Evolutionary conservation across 1,140 invertebrate species (phyloP).

Genomic region (Pogonognathellus flavescens): DNA sequence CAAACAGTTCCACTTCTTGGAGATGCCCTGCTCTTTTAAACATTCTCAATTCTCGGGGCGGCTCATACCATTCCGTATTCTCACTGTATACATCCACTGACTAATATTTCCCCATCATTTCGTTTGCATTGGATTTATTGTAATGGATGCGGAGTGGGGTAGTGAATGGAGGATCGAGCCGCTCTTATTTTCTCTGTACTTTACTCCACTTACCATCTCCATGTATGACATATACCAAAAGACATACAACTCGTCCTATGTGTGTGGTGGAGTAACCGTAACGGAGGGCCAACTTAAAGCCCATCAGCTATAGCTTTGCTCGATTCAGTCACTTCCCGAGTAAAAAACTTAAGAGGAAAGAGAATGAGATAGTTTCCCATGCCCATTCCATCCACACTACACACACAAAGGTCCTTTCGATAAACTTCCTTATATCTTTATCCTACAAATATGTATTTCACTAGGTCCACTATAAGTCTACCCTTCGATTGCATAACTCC

Average conservation of each 20-base stretch:
- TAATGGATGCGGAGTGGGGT: constrained; percentile 49
- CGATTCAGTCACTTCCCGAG: not conserved
- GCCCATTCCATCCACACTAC: too few relatives aligned
- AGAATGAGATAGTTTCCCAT: not conserved
- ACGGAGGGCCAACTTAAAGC: constrained; percentile 4
- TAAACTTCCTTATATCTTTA: too few relatives aligned
- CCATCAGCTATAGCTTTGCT: not conserved
- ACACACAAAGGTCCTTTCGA: too few relatives aligned
- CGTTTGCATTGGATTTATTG: constrained; percentile 53
- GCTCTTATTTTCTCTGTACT: constrained; percentile 2
- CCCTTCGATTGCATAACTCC: too few relatives aligned
- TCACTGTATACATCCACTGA: constrained; percentile 29
- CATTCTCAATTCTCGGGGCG: constrained; percentile 1
- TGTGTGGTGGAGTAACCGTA: constrained; percentile 10
- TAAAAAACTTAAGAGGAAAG: not conserved
- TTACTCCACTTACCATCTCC: not conserved
- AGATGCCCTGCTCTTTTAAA: constrained; percentile 27
- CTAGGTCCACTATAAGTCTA: too few relatives aligned
- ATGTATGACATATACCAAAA: not conserved
- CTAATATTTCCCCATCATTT: constrained; percentile 56
- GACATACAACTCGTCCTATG: too few relatives aligned
- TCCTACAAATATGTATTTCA: too few relatives aligned
- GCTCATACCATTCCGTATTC: constrained; percentile 21
- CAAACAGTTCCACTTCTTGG: constrained; percentile 12
- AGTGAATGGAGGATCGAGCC: constrained; percentile 22